phyloP scores from a whole-genome alignment of 2,797 vertebrate genomes.

The Carcharodon carcharias region DNA sequence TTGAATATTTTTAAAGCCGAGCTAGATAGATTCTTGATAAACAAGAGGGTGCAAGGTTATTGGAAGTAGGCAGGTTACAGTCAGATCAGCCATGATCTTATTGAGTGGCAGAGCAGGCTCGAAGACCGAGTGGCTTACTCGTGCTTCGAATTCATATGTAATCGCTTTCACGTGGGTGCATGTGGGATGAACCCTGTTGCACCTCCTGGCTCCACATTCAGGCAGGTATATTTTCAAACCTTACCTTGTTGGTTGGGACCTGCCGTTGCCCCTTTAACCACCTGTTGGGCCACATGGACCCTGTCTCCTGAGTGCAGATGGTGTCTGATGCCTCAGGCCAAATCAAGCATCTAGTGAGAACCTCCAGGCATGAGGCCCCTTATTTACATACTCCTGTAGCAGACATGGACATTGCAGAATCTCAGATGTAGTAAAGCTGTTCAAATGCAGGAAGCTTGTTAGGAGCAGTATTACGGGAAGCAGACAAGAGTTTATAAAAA shows the following conservation, averaged over 20 bases:
- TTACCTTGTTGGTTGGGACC: not conserved
- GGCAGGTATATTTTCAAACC: not conserved
- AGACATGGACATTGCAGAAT: not conserved
- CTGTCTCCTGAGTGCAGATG: not conserved
- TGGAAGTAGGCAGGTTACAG: no score
- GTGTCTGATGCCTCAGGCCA: not conserved
- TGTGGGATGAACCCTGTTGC: not conserved
- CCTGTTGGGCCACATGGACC: not conserved
- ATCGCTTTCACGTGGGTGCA: no score
- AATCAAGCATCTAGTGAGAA: not conserved
- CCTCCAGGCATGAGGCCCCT: not conserved
- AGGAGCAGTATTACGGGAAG: slow-evolving; percentile 23
- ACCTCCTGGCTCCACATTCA: not conserved
- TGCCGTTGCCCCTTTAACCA: not conserved
- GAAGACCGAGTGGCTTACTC: no score
- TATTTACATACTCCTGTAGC: not conserved
- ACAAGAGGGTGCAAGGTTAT: no score
- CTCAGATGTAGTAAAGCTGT: not conserved
- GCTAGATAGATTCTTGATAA: no score
- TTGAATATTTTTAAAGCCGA: no score
- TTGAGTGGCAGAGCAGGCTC: no score
- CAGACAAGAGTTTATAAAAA: slow-evolving; percentile 29
- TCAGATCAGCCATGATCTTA: no score
- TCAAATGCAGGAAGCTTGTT: slow-evolving; percentile 26
- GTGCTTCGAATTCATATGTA: no score